Percentiles rank a stretch among this genome's conserved stretches.
Conservation (phyloP, 2,888 invertebrate species). For the Herminia tarsipennalis region DNA sequence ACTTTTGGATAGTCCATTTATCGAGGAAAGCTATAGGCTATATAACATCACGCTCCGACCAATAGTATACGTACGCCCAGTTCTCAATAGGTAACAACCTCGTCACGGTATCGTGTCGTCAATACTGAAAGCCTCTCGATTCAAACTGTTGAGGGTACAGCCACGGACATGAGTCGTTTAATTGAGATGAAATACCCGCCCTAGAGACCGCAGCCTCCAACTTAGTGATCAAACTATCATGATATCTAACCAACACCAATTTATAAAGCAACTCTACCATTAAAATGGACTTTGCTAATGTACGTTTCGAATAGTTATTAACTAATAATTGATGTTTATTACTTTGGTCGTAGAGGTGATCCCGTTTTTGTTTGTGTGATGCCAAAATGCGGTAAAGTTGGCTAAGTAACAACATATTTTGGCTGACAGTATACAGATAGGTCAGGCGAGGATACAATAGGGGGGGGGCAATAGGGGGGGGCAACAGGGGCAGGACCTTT, state of each 20-base stretch:
- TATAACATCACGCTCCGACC: no score
- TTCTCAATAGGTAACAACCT: no score
- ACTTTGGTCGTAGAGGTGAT: slow-evolving; percentile 8
- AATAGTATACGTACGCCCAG: no score
- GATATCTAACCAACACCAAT: slow-evolving; percentile 46
- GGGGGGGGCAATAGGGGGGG: no score
- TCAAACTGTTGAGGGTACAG: slow-evolving; percentile 22
- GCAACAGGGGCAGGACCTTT: no score
- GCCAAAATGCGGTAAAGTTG: not conserved
- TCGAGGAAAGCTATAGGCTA: no score
- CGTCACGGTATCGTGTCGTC: slow-evolving; percentile 2
- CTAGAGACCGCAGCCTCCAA: slow-evolving; percentile 48
- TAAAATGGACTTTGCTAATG: slow-evolving; percentile 49
- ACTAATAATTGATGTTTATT: slow-evolving; percentile 31
- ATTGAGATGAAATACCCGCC: slow-evolving; percentile 66
- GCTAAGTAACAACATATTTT: no score
- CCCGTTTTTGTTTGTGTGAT: not conserved
- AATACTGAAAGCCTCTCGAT: slow-evolving; percentile 5
- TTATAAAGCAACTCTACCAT: slow-evolving; percentile 41
- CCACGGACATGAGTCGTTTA: slow-evolving; percentile 56
- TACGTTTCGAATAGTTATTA: slow-evolving; percentile 26
- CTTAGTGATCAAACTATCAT: slow-evolving; percentile 59
- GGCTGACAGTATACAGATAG: no score
- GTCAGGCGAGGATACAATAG: no score
- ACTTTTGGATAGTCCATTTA: no score